A percentile compares a stretch with the other conserved stretches of the same genome.
Evolutionary conservation across 2,113 vertebrate genomes (phyloP).

Genomic region (Aphelocoma coerulescens): DNA sequence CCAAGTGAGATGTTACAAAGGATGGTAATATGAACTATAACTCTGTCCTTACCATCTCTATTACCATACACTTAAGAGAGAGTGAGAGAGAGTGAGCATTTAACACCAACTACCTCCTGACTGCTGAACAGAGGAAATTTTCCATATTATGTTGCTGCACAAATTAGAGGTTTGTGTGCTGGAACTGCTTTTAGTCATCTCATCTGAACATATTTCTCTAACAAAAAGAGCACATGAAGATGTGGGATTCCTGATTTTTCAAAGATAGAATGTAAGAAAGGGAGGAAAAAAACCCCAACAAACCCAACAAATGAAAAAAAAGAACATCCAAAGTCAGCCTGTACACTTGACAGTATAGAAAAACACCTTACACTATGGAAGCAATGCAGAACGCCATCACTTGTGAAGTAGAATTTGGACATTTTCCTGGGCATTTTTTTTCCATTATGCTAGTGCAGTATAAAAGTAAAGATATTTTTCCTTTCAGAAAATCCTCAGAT

Average conservation of each 20-base stretch:
- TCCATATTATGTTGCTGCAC: neutral
- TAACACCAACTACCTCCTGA: neutral
- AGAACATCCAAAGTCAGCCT: neutral
- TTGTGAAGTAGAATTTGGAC: neutral
- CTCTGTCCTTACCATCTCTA: neutral
- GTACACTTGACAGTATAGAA: neutral
- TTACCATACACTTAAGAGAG: neutral
- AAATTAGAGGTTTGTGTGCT: neutral
- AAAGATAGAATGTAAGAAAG: neutral
- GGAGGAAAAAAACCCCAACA: rapidly evolving
- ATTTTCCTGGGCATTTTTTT: neutral
- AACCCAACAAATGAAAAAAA: neutral
- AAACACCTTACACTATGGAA: neutral
- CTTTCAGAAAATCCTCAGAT: neutral
- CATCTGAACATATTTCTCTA: neutral
- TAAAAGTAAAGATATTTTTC: neutral
- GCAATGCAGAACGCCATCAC: neutral
- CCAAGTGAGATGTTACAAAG: neutral
- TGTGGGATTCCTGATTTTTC: neutral
- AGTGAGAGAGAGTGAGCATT: neutral
- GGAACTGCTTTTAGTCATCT: neutral
- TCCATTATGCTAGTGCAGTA: neutral
- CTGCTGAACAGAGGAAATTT: neutral
- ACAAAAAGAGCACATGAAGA: neutral
- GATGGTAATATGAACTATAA: neutral